phyloP scores from a whole-genome alignment of 2,888 invertebrate species.

The Molorchus minor region DNA sequence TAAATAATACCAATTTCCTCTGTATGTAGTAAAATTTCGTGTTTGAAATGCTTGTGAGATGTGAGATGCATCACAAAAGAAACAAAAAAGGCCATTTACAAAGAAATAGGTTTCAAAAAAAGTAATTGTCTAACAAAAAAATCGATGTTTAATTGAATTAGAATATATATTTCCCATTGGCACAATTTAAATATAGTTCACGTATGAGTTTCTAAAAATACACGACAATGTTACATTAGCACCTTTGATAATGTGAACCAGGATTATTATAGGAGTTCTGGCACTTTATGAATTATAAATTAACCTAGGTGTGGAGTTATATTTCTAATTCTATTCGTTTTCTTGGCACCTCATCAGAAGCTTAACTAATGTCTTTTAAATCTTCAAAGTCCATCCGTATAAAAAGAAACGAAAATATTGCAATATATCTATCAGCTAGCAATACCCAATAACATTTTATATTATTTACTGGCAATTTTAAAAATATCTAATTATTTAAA shows the following conservation, averaged over 20 bases:
- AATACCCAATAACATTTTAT: no score
- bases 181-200: no score
- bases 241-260: constrained; percentile 1
- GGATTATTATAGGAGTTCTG: constrained; percentile 4
- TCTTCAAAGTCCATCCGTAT: no score
- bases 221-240: not conserved
- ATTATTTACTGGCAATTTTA: no score
- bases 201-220: constrained; percentile 8
- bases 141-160: no score
- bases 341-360: constrained; percentile 29
- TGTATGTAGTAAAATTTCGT: constrained; percentile 30
- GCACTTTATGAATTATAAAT: constrained; percentile 25
- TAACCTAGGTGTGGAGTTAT: constrained; percentile 27
- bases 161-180: no score
- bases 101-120: no score
- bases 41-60: constrained; percentile 15
- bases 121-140: no score
- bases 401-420: no score
- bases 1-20: constrained; percentile 63
- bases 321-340: constrained; percentile 23
- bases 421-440: no score
- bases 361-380: no score
- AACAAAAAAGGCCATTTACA: not conserved
- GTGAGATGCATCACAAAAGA: not conserved
- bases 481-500: no score